Percentiles rank a stretch among this genome's conserved stretches.
Evolutionary conservation across 2,113 vertebrate genomes (phyloP).

Genomic region (Girardinichthys multiradiatus): DNA sequence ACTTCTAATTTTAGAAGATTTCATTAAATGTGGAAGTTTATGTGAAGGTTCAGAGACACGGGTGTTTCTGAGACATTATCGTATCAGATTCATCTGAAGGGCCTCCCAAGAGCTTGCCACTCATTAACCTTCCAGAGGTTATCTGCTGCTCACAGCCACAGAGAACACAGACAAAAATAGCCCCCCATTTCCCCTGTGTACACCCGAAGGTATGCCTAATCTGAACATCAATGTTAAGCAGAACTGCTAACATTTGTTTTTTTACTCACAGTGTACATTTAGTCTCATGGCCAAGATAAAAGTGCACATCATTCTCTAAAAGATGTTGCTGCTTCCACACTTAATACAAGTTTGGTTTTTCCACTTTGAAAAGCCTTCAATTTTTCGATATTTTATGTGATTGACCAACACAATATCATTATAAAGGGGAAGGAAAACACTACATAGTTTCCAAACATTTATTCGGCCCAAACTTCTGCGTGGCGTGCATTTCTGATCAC

Average conservation of each 20-base stretch:
- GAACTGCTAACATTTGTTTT: slow-evolving; percentile 8
- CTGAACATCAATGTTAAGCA: slow-evolving; percentile 28
- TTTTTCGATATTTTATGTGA: neutral
- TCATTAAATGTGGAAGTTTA: slow-evolving; percentile 37
- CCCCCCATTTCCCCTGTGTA: slow-evolving; percentile 47
- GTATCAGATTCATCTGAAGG: slow-evolving; percentile 50
- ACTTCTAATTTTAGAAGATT: slow-evolving; percentile 65
- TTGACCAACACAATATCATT: neutral
- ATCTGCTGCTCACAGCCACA: slow-evolving; percentile 59
- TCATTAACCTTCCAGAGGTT: slow-evolving; percentile 75
- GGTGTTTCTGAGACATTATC: slow-evolving; percentile 30
- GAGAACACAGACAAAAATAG: slow-evolving; percentile 64
- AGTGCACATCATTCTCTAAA: neutral
- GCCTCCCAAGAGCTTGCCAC: slow-evolving; percentile 45
- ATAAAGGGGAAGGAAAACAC: too few relatives aligned
- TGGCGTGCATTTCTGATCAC: too few relatives aligned
- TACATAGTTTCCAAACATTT: too few relatives aligned
- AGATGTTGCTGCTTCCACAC: neutral
- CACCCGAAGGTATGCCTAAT: slow-evolving; percentile 40
- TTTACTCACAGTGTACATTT: slow-evolving; percentile 5
- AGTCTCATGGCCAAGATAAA: neutral
- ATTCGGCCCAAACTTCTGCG: too few relatives aligned
- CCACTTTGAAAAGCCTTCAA: neutral
- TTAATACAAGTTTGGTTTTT: neutral
- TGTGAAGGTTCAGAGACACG: slow-evolving; percentile 34